Base-by-base conservation (phyloP, 2,797 vertebrate genomes). In the Odontamblyopus lacepedii region DNA sequence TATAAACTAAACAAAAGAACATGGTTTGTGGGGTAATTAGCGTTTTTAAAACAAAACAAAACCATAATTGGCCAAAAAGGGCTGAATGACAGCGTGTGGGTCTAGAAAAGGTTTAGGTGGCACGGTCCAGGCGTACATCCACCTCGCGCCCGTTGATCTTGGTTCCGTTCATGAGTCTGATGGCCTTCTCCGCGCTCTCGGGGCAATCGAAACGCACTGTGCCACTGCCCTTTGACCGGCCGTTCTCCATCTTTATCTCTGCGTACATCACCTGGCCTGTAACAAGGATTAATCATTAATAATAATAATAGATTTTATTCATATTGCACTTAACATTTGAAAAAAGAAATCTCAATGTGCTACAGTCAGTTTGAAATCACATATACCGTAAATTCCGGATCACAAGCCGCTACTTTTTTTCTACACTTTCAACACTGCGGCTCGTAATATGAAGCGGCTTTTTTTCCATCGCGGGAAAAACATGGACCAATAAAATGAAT, bases 211-310 rank as follows among this genome's bases (percentile, higher is more conserved):
- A 99, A 77, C 97, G 93, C 75, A 99, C 98, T 0, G 97, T 99
- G 74, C 98, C 98, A 79, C 98, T 98, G 85, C 98, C 98, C 92
- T 99, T 99, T 50, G 98, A 98, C 89, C 95, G 97, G 66, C 97
- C 97, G 38, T 96, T 98, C 92, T 99, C 97, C 98, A 98, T 99
- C 94, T 99, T 99, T 90, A 99, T 98, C 90, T 99, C 98, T 71
- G 98, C 98, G 86, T 96, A 99, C 96, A 99, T 97, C 78, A 99
- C 98, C 87, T 97, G 97, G 88, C 98, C 98, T 99, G 86, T 30
- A 74, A 44, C 3, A 51, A 38, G 35, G 35, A 38, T 38, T 38
- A 38, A 38, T 38, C 35, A 38, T 38, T 38, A 38, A 38, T 38
- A 35, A 35, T 32, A 32, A 35, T 38, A 38, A 8, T 38, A 38